These are phyloP conservation scores for Perca fluviatilis DNA, from an alignment of 2,113 vertebrate genomes.

Conservation along the genomic window DNA sequence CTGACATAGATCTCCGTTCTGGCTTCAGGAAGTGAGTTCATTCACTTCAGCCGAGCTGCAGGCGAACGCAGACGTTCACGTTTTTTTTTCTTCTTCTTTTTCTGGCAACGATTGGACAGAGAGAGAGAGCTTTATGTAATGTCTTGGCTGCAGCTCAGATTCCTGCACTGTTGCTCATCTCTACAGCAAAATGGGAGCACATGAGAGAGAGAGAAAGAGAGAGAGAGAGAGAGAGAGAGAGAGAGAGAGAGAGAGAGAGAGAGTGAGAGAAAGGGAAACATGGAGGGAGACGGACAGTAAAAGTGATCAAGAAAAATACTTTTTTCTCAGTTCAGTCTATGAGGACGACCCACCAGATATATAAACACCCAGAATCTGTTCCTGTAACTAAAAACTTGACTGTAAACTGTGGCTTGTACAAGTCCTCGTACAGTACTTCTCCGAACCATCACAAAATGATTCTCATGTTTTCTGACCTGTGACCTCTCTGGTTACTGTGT, in stretches of 20 bases:
- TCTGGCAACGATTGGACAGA: not conserved
- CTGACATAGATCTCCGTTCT: not conserved
- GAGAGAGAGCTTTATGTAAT: constrained; percentile 53
- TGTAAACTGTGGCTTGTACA: too few species aligned
- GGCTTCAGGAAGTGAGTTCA: constrained; percentile 55
- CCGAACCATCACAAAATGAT: too few species aligned
- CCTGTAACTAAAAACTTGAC: not conserved
- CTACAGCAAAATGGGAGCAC: constrained; percentile 52
- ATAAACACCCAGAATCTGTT: not conserved
- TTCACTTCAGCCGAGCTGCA: constrained; percentile 34
- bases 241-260: not conserved
- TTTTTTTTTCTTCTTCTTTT: constrained; percentile 33
- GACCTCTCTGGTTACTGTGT: too few species aligned
- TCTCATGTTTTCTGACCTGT: too few species aligned
- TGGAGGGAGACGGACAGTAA: not conserved
- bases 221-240: not conserved
- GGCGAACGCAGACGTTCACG: not conserved
- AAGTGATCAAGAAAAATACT: not conserved
- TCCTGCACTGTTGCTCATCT: constrained; percentile 68
- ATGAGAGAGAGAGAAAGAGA: constrained; percentile 41
- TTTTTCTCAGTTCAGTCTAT: not conserved
- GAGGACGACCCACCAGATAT: not conserved
- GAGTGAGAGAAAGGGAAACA: not conserved
- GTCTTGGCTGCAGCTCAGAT: constrained; percentile 54
- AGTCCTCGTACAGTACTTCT: too few species aligned